These are phyloP conservation scores for Labeo rohita DNA, from an alignment of 2,113 vertebrate species.

Conservation along the genomic window DNA sequence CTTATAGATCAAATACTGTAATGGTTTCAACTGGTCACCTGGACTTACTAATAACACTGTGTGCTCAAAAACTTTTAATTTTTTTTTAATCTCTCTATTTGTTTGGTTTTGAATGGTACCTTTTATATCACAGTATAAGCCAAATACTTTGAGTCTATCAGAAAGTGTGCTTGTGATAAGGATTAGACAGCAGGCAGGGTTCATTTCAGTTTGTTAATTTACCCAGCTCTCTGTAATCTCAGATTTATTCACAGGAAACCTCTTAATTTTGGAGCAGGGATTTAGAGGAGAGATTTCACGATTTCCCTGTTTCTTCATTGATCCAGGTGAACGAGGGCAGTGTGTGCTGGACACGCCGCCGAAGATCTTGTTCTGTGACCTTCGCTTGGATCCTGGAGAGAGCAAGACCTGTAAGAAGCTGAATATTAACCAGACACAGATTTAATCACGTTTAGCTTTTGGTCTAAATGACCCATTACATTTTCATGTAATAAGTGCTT, in stretches of 20 bases:
- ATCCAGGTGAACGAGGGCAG: conserved; percentile 92
- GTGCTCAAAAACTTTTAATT: background rate
- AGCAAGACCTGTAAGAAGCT: conserved; percentile 84
- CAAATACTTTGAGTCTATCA: background rate
- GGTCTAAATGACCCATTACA: background rate
- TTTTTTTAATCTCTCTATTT: background rate
- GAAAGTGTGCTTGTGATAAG: conserved; percentile 41
- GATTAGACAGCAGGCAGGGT: conserved; percentile 29
- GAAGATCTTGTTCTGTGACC: conserved; percentile 97
- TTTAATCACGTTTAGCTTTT: background rate
- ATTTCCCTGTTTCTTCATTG: conserved; percentile 18
- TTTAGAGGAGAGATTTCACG: background rate
- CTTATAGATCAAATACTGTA: background rate
- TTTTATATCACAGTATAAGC: background rate
- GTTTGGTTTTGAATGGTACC: background rate
- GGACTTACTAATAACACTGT: background rate
- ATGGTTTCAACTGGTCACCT: background rate
- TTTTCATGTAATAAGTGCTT: conserved; percentile 6
- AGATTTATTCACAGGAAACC: conserved; percentile 27
- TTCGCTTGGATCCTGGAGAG: conserved; percentile 93
- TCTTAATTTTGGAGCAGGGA: background rate
- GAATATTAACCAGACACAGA: background rate
- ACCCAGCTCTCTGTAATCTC: conserved; percentile 16
- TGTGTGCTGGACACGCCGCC: conserved; percentile 97
- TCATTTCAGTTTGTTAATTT: background rate